Conservation (phyloP, 2,888 invertebrate genomes). For the Caenorhabditis drosophilae region DNA sequence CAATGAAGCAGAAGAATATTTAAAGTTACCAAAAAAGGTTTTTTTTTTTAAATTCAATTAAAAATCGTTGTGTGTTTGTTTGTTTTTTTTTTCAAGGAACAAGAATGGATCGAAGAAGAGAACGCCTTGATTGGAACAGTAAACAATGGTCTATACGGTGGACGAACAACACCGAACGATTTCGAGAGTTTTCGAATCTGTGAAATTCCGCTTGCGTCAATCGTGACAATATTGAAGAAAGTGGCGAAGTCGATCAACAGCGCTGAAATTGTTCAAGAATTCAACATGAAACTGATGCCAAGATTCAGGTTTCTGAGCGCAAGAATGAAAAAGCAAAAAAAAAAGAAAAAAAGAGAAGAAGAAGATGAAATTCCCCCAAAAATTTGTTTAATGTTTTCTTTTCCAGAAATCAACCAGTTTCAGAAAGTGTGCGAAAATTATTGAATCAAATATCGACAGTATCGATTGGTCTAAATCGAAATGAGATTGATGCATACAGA, state of each 20-base stretch:
- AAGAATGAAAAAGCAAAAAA: too few relatives aligned
- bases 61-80: neutral
- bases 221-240: conserved; percentile 26
- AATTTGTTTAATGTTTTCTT: neutral
- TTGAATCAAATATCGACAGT: conserved; percentile 6
- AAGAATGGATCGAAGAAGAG: conserved; percentile 10
- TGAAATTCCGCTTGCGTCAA: conserved; percentile 19
- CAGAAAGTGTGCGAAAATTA: conserved; percentile 7
- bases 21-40: neutral
- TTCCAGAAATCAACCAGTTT: conserved; percentile 17
- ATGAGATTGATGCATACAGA: neutral
- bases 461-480: neutral
- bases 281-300: conserved; percentile 15
- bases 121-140: neutral
- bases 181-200: conserved; percentile 15
- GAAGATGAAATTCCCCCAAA: too few relatives aligned
- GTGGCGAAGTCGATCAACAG: conserved; percentile 11
- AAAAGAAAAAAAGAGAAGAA: neutral
- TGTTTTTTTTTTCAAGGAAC: too few relatives aligned
- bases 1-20: conserved; percentile 9
- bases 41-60: neutral
- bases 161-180: neutral
- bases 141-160: conserved; percentile 7
- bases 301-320: conserved; percentile 39
- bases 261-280: conserved; percentile 23